phyloP scores from a whole-genome alignment of 2,888 invertebrate species.

The Sympetrum striolatum region DNA sequence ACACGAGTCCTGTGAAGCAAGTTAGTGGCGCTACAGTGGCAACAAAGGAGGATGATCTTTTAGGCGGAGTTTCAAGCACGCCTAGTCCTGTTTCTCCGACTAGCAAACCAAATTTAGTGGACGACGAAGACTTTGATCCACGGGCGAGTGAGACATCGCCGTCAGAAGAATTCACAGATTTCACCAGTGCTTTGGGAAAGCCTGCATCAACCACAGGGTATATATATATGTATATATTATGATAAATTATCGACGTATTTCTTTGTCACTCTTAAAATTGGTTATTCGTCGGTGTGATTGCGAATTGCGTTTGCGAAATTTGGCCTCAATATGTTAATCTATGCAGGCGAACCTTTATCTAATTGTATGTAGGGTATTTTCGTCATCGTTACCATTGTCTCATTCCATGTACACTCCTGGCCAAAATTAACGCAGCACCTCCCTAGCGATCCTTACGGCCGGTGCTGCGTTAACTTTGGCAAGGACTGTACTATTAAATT shows the following conservation, averaged over 20 bases:
- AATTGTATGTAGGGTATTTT: too few relatives aligned
- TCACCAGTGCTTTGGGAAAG: constrained; percentile 72
- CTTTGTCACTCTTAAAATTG: background rate
- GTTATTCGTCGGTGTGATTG: too few relatives aligned
- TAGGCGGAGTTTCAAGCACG: constrained; percentile 56
- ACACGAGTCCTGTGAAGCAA: constrained; percentile 50
- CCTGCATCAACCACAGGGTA: constrained; percentile 50
- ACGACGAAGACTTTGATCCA: constrained; percentile 66
- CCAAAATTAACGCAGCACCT: too few relatives aligned
- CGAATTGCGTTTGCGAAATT: too few relatives aligned
- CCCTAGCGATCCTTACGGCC: too few relatives aligned
- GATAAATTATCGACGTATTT: background rate
- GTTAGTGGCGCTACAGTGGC: constrained; percentile 53
- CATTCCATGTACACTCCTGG: too few relatives aligned
- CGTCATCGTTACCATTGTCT: too few relatives aligned
- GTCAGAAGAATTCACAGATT: constrained; percentile 76
- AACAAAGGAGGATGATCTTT: constrained; percentile 53
- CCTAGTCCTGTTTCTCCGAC: constrained; percentile 55
- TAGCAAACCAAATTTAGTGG: constrained; percentile 53
- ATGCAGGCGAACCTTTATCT: too few relatives aligned
- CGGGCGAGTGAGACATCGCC: constrained; percentile 55
- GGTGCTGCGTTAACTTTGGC: too few relatives aligned
- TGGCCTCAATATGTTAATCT: too few relatives aligned
- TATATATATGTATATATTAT: background rate
- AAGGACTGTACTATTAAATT: too few relatives aligned